A percentile compares a stretch with the other conserved stretches of the same genome.
phyloP scores from a whole-genome alignment of 2,797 vertebrate species.

The Lateolabrax maculatus region DNA sequence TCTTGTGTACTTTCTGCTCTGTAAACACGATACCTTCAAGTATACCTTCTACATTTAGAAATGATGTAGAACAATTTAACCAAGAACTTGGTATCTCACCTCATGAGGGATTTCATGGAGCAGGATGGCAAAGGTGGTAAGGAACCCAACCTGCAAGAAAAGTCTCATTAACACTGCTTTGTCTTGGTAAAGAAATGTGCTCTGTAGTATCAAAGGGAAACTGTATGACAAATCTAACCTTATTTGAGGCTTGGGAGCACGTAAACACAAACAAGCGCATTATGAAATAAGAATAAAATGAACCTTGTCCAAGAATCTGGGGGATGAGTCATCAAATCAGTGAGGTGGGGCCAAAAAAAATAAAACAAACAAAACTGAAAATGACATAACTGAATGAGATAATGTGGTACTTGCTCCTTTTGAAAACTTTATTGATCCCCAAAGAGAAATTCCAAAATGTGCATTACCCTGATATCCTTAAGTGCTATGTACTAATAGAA shows the following conservation, averaged over 20 bases:
- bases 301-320: neutral
- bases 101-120: slow-evolving; percentile 99
- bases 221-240: neutral
- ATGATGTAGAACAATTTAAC: neutral
- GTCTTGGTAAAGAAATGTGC: neutral
- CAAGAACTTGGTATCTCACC: slow-evolving; percentile 83
- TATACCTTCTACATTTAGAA: neutral
- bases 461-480: neutral
- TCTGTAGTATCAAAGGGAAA: neutral
- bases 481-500: neutral
- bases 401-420: neutral
- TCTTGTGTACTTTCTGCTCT: neutral
- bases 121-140: slow-evolving; percentile 96
- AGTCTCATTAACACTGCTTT: slow-evolving; percentile 23
- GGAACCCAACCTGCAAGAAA: slow-evolving; percentile 91
- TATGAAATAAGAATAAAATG: neutral
- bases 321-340: neutral
- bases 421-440: too few relatives aligned
- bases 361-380: neutral
- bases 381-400: neutral
- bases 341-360: neutral
- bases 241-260: neutral
- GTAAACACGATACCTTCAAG: slow-evolving; percentile 6
- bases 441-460: too few relatives aligned
- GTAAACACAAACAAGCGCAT: neutral